Evolutionary conservation across 2,113 vertebrate species (phyloP).

Genomic region (Oryctolagus cuniculus): mOryCun1.1 NC_091447.1:39364001-39364500

Average conservation of each 20-base stretch:
- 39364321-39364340: background rate
- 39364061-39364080: background rate
- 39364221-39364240: background rate
- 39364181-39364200: background rate
- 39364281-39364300: background rate
- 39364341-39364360: background rate
- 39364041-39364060: background rate
- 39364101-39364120: background rate
- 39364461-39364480: background rate
- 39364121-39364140: background rate
- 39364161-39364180: background rate
- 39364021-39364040: background rate
- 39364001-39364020: background rate
- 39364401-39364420: background rate
- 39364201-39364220: background rate
- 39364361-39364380: background rate
- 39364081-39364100: background rate
- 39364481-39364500: background rate
- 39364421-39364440: background rate
- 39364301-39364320: background rate
- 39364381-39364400: background rate
- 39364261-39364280: background rate
- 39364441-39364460: background rate
- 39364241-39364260: background rate
- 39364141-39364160: background rate